These are phyloP conservation scores for Leistus spinibarbis DNA, from an alignment of 2,888 invertebrate genomes.

Conservation along the genomic window DNA sequence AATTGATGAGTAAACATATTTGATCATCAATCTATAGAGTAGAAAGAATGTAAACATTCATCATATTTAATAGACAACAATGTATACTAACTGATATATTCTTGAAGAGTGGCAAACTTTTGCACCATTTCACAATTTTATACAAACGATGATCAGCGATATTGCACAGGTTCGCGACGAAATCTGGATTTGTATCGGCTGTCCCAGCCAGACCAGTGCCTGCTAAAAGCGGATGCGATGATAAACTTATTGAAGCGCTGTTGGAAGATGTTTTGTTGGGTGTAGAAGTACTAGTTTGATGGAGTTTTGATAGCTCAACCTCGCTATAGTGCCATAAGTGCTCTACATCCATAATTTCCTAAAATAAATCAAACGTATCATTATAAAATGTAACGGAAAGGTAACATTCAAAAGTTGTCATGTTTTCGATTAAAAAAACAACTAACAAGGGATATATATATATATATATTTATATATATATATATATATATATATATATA, in stretches of 20 bases:
- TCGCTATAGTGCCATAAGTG: constrained; percentile 95
- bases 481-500: too few relatives aligned
- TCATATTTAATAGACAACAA: not conserved
- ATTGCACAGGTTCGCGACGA: constrained; percentile 87
- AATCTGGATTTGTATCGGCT: constrained; percentile 76
- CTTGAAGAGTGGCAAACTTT: constrained; percentile 94
- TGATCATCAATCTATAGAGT: constrained; percentile 90
- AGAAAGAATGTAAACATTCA: constrained; percentile 18
- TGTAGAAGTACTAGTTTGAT: constrained; percentile 46
- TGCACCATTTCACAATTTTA: constrained; percentile 98
- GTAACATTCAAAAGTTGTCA: not conserved
- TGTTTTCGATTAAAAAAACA: not conserved
- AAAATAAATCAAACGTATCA: constrained; percentile 44
- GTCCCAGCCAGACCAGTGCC: constrained; percentile 59
- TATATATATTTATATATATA: not conserved
- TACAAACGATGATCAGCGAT: constrained; percentile 95
- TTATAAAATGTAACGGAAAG: too few relatives aligned
- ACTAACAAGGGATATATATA: not conserved
- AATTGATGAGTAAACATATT: constrained; percentile 94
- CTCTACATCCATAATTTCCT: constrained; percentile 97
- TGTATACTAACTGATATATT: constrained; percentile 86
- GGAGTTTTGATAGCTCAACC: constrained; percentile 71
- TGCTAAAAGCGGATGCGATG: constrained; percentile 63
- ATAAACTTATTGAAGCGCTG: constrained; percentile 55
- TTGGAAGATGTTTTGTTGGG: constrained; percentile 54